These are phyloP conservation scores for Batillaria attramentaria DNA, from an alignment of 1,140 invertebrate species.

Conservation along the genomic window DNA sequence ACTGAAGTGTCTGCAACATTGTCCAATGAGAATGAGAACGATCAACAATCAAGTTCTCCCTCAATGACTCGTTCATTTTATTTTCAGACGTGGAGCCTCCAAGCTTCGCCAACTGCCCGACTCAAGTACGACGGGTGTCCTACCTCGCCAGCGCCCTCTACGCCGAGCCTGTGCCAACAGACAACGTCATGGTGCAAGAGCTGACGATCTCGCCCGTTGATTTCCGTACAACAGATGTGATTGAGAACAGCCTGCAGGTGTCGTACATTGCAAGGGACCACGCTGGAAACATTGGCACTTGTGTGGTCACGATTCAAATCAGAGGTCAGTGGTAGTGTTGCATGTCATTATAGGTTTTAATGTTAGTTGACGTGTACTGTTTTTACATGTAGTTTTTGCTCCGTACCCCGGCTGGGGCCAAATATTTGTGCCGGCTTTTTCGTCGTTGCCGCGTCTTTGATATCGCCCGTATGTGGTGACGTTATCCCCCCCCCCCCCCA, in stretches of 20 bases:
- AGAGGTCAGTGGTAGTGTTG: not conserved
- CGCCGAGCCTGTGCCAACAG: conserved; percentile 21
- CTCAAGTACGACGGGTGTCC: conserved; percentile 13
- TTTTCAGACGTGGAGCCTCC: conserved; percentile 32
- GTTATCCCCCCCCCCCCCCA: too few relatives aligned
- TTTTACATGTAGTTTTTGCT: too few relatives aligned
- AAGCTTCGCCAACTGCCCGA: conserved; percentile 31
- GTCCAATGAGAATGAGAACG: too few relatives aligned
- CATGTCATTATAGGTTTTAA: too few relatives aligned
- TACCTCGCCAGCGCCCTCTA: conserved; percentile 22
- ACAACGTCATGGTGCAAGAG: conserved; percentile 28
- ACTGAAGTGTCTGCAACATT: too few relatives aligned
- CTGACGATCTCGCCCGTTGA: not conserved
- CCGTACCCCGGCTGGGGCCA: too few relatives aligned
- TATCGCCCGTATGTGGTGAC: too few relatives aligned
- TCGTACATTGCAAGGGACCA: conserved; percentile 37
- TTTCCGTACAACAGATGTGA: conserved; percentile 28
- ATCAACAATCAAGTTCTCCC: too few relatives aligned
- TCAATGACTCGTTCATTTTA: not conserved
- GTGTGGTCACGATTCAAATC: conserved; percentile 32
- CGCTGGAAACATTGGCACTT: conserved; percentile 22
- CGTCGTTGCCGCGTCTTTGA: too few relatives aligned
- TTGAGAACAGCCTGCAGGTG: conserved; percentile 26
- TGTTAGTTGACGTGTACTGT: too few relatives aligned
- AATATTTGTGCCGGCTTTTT: too few relatives aligned